Evolutionary conservation across 2,888 invertebrate species (phyloP), one percentile per base, ranked within the genome.

Genomic region (Biston stratarius): DNA sequence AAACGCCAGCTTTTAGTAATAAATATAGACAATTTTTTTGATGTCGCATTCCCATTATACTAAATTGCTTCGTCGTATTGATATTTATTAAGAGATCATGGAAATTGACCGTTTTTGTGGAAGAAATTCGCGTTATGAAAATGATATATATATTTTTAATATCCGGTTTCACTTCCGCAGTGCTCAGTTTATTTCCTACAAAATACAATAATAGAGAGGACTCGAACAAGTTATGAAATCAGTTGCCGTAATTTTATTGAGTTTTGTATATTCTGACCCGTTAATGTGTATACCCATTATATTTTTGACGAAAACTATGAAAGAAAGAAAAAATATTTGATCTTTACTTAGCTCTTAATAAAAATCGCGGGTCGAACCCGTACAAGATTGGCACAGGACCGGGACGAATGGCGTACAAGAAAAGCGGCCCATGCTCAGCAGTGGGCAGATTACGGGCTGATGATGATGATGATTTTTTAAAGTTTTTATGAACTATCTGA

Each of bases 201-300:
- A 75, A 82, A 81, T 79, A 82, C 81, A 77, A 80, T 79, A 75
- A 74, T 71, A 53, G 71, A 69, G 72, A 74, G 77, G 74, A 78
- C 81, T 77, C 75, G 77, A 77, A 77, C 81, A 82, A 83, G 79
- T 85, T 83, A 72, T 67, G 65, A 83, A 85, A 81, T 81, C 79
- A 85, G 83, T 85, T 85, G 78, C 68, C 71, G 72, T 78, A 78
- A 81, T 80, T 81, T 80, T 74, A 74, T 77, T 73, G 70, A 73
- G 73, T 62, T 68, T 72, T 75, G 76, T 73, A 74, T 67, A 76
- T 67, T 78, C 66, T 51, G 74, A 58, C 71, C 69, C 69, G 64
- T 67, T 74, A 66, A 74, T n/a, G n/a, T n/a, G n/a, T n/a, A n/a
- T n/a, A n/a, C n/a, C n/a, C n/a, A 78, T 71, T 80, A 77, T 72